Evolutionary conservation across 2,113 vertebrate species (phyloP), one percentile per base, ranked within the genome.

Genomic region (Sorex fumeus): DNA sequence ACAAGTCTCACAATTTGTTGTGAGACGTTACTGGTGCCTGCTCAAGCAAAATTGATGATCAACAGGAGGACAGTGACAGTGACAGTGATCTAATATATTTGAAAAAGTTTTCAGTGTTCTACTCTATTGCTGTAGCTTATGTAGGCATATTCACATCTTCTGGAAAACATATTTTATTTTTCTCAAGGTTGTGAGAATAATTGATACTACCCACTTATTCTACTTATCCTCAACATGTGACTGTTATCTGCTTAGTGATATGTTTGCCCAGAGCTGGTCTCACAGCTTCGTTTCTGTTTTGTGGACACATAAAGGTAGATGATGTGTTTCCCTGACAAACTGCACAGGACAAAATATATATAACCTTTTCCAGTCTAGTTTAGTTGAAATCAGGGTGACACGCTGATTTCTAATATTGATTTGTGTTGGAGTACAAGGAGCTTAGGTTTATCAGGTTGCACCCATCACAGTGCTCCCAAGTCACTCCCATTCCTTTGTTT

Each of bases 401-500:
- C 30, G 70, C n/a, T 82, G 47, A 70, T 90, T 91, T 74, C 57
- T 91, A 82, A 78, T 45, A 27, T 53, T 83, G 53, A 78, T 74
- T n/a, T n/a, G n/a, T n/a, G n/a, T n/a, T n/a, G n/a, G n/a, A n/a
- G n/a, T n/a, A n/a, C n/a, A n/a, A n/a, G n/a, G n/a, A n/a, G n/a
- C n/a, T n/a, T n/a, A n/a, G n/a, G n/a, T n/a, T n/a, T n/a, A n/a
- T n/a, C n/a, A n/a, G n/a, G n/a, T n/a, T n/a, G n/a, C n/a, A n/a
- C n/a, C n/a, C n/a, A n/a, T n/a, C n/a, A n/a, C n/a, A n/a, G n/a
- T n/a, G n/a, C n/a, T n/a, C n/a, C n/a, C n/a, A n/a, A n/a, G n/a
- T n/a, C n/a, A n/a, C n/a, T n/a, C n/a, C n/a, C n/a, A n/a, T n/a
- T n/a, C n/a, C n/a, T n/a, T n/a, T n/a, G n/a, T n/a, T n/a, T n/a